phyloP scores from a whole-genome alignment of 2,888 invertebrate genomes.

The Pollenia amentaria region DNA sequence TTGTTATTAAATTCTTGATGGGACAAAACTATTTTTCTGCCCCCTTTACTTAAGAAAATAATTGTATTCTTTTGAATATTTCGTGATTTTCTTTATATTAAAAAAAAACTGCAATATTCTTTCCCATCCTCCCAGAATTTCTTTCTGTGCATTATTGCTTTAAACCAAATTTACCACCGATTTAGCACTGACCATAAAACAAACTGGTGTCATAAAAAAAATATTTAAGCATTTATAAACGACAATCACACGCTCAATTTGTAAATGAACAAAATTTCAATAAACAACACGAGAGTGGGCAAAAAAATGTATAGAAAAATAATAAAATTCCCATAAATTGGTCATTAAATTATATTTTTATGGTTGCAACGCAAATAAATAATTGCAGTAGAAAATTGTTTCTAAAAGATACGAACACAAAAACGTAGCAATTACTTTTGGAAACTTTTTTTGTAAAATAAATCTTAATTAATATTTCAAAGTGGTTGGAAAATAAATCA shows the following conservation, averaged over 20 bases:
- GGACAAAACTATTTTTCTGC: no score
- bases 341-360: constrained; percentile 54
- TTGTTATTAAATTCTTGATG: no score
- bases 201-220: constrained; percentile 42
- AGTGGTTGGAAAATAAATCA: no score
- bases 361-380: constrained; percentile 31
- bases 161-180: constrained; percentile 39
- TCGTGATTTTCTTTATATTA: no score
- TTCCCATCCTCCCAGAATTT: background rate
- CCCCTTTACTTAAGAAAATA: no score
- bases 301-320: constrained; percentile 12
- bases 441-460: background rate
- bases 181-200: constrained; percentile 53
- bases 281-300: constrained; percentile 12
- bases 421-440: constrained; percentile 1
- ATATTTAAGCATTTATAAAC: constrained; percentile 41
- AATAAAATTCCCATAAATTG: constrained; percentile 45
- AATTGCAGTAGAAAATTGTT: constrained; percentile 16
- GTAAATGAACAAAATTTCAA: constrained; percentile 16
- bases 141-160: background rate
- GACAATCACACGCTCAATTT: constrained; percentile 28
- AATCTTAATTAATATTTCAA: constrained; percentile 5
- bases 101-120: no score
- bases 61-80: no score
- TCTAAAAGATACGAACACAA: constrained; percentile 2